Evolutionary conservation across 2,113 vertebrate genomes (phyloP).

Genomic region (Myrmophylax atrothorax): DNA sequence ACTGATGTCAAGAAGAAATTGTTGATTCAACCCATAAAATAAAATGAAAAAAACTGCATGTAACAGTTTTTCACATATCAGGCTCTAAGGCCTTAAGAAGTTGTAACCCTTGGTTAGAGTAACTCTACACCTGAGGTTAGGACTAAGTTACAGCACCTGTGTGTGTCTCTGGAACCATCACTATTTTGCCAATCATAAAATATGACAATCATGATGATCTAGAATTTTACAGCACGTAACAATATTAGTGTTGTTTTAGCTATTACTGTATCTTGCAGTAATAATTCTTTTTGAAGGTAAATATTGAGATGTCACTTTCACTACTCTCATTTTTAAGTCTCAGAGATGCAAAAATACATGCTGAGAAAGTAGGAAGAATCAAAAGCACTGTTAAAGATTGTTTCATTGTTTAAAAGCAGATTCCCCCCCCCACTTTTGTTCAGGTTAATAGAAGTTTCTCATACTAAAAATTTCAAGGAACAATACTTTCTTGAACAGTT

Average conservation of each 20-base stretch:
- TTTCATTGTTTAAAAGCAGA: neutral
- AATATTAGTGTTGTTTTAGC: neutral
- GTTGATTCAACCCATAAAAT: neutral
- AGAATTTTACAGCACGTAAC: neutral
- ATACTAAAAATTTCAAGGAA: neutral
- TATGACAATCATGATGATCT: neutral
- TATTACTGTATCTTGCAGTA: neutral
- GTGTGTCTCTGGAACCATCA: neutral
- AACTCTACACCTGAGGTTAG: neutral
- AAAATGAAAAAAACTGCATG: neutral
- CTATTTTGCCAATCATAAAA: neutral
- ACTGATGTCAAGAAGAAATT: neutral
- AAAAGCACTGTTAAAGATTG: neutral
- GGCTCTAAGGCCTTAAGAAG: neutral
- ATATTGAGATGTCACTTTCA: neutral
- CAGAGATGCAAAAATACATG: neutral
- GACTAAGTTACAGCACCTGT: neutral
- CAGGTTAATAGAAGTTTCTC: neutral
- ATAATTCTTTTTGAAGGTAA: neutral
- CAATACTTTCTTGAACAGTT: neutral
- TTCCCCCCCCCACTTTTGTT: neutral
- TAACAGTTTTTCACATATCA: neutral
- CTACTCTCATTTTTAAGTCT: neutral
- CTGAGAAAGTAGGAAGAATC: neutral
- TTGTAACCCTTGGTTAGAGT: neutral